Evolutionary conservation across 2,888 invertebrate species (phyloP), one percentile per base, ranked within the genome.

Genomic region (Leptothorax acervorum): DNA sequence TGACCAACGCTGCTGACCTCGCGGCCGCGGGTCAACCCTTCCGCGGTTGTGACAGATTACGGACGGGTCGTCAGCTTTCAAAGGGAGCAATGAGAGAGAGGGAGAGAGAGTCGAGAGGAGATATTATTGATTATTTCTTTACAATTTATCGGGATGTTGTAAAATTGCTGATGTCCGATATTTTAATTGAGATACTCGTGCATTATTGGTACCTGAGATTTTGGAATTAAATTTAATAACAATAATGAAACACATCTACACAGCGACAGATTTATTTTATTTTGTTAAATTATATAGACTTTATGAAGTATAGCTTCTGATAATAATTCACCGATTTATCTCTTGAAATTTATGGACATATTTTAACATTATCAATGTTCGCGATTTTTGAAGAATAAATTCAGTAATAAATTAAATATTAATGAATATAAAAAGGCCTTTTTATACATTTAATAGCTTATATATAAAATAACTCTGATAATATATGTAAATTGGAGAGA

Each of bases 1-100:
- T 62, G 86, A 65, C 78, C 83, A 74, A 70, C 42, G 81, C 28
- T 82, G 90, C 66, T 84, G 90, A 89, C 86, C 88, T 76, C 84
- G 87, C 83, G 88, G 86, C 81, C 83, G 70, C 74, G 74, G 82
- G 90, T 89, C 84, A 86, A 88, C 76, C 86, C 86, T 62, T 63
- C 82, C 71, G 82, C 74, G 88, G 83, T 88, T 75, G 68, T 57
- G 84, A 65, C 35, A 63, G 86, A 88, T 89, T 89, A 87, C 78
- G 88, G 66, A 60, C 75, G 53, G 39, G 48, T 28, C 39, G 28
- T 60, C 35, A 45, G 15, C 18, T 57, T 45, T 57, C 68, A 63
- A 63, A 63, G 31, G 35, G 48, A 23, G 39, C 51, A 45, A 42
- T 12, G 23, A 51, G 62, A 48, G 12, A 9, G 15, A n/a, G 39